Conservation (phyloP, 30 jellyfish, hydroid and myxozoan species). For the Aurelia aurita region DNA sequence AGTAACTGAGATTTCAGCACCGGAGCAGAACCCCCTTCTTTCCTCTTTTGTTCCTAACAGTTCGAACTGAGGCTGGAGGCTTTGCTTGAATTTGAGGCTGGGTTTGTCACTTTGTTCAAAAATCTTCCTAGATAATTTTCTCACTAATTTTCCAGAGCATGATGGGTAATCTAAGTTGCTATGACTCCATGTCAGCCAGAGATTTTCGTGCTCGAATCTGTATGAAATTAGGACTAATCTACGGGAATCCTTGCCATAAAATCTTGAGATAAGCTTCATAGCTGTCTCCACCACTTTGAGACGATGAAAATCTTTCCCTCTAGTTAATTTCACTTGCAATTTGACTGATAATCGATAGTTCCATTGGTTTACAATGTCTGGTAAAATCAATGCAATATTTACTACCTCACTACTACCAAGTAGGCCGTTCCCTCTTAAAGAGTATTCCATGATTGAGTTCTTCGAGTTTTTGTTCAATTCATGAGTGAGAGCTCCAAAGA, state of each 20-base stretch:
- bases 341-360: neutral
- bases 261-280: constrained; percentile 3
- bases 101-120: neutral
- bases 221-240: constrained; percentile 4
- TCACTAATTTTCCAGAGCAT: constrained; percentile 4
- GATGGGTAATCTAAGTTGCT: constrained; percentile 8
- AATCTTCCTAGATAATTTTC: neutral
- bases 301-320: neutral
- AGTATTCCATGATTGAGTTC: neutral
- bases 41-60: constrained; percentile 7
- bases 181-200: constrained; percentile 34
- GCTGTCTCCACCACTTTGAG: neutral
- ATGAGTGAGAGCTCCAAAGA: neutral
- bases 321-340: neutral
- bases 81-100: neutral
- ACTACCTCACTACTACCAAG: neutral
- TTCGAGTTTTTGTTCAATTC: neutral
- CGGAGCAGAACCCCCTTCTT: constrained; percentile 17
- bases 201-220: neutral
- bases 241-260: constrained; percentile 9
- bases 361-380: constrained; percentile 24
- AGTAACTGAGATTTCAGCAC: neutral
- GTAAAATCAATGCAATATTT: neutral
- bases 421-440: neutral
- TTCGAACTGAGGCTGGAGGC: constrained; percentile 9